Base-by-base conservation (phyloP, 2,888 invertebrate species). In the Mechanitis messenoides region DNA sequence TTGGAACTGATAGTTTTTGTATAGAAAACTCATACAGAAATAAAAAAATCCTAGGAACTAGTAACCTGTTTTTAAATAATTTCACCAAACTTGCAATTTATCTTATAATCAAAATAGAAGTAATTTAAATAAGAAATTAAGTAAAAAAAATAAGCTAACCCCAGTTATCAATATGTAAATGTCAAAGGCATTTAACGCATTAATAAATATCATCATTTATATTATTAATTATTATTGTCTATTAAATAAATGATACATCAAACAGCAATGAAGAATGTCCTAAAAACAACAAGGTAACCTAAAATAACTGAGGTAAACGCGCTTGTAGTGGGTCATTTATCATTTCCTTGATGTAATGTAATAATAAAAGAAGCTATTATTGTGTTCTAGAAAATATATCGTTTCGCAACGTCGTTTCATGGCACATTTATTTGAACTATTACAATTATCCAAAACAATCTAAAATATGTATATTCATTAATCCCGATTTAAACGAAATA, bases 201-300 rank as follows among this genome's bases (percentile, higher is more conserved):
- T 58, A 60, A 33, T 46, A 33, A 54, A 42, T n/a, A 53, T 33
- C 20, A 55, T 35, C 1, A 56, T 54, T 56, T 59, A 57, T 56
- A 33, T 56, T 54, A 62, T 59, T 56, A 53, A 20, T 20, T 20
- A 20, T 20, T 20, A 20, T 20, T 20, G 20, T 20, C 20, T 20
- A 20, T 20, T 20, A 20, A 20, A 20, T 20, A 20, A 20, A 20
- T 20, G 20, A 20, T 38, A 50, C 61, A 57, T 61, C 61, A 45
- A 54, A 31, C 28, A 31, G 38, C 58, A 45, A 64, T 55, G 56
- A 62, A 46, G 42, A 7, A 45, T 55, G 64, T 53, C 57, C 61
- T n/a, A 59, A 54, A 61, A 56, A 35, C 61, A 62, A 56, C 59
- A 59, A 58, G 59, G 60, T 57, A 59, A 62, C 62, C 66, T 58